These are phyloP conservation scores for Pterobdella sp. DNA, from an alignment of 2,888 invertebrate species.

Conservation along the genomic window DNA sequence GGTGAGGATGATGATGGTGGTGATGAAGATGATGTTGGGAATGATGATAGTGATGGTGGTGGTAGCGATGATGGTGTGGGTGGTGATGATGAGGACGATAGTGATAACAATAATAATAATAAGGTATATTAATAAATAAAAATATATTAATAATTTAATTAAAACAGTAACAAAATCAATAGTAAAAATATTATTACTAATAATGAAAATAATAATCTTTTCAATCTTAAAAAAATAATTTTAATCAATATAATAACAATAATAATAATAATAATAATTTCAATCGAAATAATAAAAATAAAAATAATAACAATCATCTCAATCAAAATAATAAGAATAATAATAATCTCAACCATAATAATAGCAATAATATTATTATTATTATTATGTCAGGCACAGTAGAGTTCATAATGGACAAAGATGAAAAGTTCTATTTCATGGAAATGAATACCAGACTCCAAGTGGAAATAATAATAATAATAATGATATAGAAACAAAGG, in stretches of 20 bases:
- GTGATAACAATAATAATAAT: too few species aligned
- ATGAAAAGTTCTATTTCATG: slow-evolving; percentile 82
- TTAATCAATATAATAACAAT: too few species aligned
- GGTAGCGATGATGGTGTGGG: neutral
- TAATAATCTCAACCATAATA: neutral
- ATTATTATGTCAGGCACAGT: slow-evolving; percentile 1
- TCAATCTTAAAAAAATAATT: too few species aligned
- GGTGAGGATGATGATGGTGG: slow-evolving; percentile 55
- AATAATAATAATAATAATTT: too few species aligned
- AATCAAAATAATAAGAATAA: neutral
- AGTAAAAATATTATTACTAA: too few species aligned
- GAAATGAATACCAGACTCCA: slow-evolving; percentile 68
- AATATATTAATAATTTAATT: neutral
- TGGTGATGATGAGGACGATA: too few species aligned
- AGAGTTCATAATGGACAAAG: neutral
- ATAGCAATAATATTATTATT: neutral
- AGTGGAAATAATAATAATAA: neutral
- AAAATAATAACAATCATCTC: too few species aligned
- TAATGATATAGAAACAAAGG: neutral
- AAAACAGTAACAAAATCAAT: neutral
- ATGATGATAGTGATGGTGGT: neutral
- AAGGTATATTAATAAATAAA: neutral
- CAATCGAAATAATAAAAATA: too few species aligned
- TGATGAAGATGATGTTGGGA: neutral
- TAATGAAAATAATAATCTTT: too few species aligned